Evolutionary conservation across 2,888 invertebrate genomes (phyloP), one percentile per base, ranked within the genome.

Genomic region (Orthosia gothica): DNA sequence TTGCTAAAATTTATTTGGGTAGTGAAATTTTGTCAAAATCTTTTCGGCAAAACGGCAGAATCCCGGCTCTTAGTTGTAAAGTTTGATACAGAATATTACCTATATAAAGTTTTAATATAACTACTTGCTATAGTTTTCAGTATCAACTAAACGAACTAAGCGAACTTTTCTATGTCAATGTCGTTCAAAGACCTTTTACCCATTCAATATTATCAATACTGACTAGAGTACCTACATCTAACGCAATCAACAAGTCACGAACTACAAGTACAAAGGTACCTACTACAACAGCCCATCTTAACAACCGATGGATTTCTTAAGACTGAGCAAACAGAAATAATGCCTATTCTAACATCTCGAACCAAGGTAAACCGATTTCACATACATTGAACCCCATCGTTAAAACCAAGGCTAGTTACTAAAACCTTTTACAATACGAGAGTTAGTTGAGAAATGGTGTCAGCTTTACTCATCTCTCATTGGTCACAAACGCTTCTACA

Each of bases 281-380:
- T 58, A 58, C 11, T 58, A 58, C 5, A n/a, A 57, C 2, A 18
- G 20, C 26, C 20, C 64, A 26, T 50, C 20, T n/a, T 13, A 45
- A 50, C 45, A 50, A 23, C 20, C 1, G 23, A 50, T 70, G 57
- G n/a, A 9, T 76, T 52, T 26, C 50, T 5, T 23, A 49, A 20
- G 47, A 40, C 40, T 40, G 40, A 64, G 40, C 16, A 45, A 64
- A 74, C 45, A 18, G 55, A 64, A 49, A 61, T 55, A 72, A 71
- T n/a, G 50, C 23, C 18, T 52, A 16, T n/a, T 40, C n/a, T 45
- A 59, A 61, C 66, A 69, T 59, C 57, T n/a, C 16, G 68, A 61
- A 26, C 12, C 63, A 79, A 68, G 61, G 74, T 68, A 16, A 73
- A 52, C 54, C 11, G 67, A 75, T 75, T 79, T 65, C 58, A 69